Evolutionary conservation across 2,797 vertebrate species (phyloP).

Genomic region (Oceanodroma leucorhoa): DNA sequence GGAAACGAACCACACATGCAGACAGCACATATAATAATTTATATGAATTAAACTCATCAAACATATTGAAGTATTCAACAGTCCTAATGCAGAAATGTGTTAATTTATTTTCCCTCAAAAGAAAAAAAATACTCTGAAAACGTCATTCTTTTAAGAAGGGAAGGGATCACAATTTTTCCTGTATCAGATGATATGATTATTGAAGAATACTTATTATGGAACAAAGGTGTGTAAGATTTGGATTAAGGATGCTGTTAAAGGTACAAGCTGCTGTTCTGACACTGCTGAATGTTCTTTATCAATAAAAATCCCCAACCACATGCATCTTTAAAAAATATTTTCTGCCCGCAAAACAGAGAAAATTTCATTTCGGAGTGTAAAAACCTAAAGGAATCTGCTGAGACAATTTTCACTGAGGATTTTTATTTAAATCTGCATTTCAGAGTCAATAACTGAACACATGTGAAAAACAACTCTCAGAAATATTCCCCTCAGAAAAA

Average conservation of each 20-base stretch:
- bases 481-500: neutral
- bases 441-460: neutral
- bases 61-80: neutral
- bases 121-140: neutral
- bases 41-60: slow-evolving; percentile 4
- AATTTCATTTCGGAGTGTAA: neutral
- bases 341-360: neutral
- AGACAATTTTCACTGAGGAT: neutral
- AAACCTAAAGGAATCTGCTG: neutral
- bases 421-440: neutral
- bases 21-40: neutral
- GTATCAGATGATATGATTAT: neutral
- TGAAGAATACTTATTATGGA: neutral
- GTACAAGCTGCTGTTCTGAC: neutral
- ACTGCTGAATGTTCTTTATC: neutral
- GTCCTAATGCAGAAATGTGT: neutral
- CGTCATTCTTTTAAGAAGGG: neutral
- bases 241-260: neutral
- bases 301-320: neutral
- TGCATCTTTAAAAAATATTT: neutral
- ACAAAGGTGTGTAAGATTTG: neutral
- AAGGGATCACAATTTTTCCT: neutral
- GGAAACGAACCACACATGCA: slow-evolving; percentile 7
- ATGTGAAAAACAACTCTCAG: neutral
- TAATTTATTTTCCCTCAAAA: neutral